phyloP scores from a whole-genome alignment of 1,140 invertebrate genomes.

The Steinernema feltiae region DNA sequence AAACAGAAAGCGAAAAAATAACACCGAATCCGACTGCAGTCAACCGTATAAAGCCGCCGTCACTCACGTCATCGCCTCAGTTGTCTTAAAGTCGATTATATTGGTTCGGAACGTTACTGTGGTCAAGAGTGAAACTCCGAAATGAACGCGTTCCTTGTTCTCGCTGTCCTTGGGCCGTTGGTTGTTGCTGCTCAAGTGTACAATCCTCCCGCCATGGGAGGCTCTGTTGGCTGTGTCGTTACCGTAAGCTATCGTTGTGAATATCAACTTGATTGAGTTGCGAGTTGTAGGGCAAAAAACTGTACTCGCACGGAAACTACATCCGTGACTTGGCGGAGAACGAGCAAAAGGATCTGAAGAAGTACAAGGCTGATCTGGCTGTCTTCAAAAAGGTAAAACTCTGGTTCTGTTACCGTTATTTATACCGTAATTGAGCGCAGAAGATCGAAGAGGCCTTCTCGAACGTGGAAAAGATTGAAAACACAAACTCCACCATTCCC shows the following conservation, averaged over 20 bases:
- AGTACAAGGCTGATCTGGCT: slow-evolving; percentile 36
- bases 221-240: slow-evolving; percentile 35
- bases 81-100: not conserved
- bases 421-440: slow-evolving; percentile 6
- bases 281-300: slow-evolving; percentile 29
- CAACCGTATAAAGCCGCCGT: not conserved
- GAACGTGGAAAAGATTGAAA: slow-evolving; percentile 34
- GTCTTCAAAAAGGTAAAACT: slow-evolving; percentile 34
- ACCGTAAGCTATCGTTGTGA: slow-evolving; percentile 16
- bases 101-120: not conserved
- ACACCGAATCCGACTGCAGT: not conserved
- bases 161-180: not conserved
- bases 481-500: slow-evolving; percentile 33
- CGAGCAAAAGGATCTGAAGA: slow-evolving; percentile 34
- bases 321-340: slow-evolving; percentile 35
- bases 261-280: not conserved
- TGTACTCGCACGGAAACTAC: slow-evolving; percentile 37
- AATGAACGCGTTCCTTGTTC: not conserved
- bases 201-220: slow-evolving; percentile 23
- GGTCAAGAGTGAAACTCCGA: not conserved
- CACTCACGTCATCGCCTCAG: not conserved
- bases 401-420: slow-evolving; percentile 13
- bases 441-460: slow-evolving; percentile 42
- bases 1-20: slow-evolving; percentile 10
- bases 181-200: not conserved